Evolutionary conservation across 2,888 invertebrate species (phyloP).

Genomic region (Erebia palarica): DNA sequence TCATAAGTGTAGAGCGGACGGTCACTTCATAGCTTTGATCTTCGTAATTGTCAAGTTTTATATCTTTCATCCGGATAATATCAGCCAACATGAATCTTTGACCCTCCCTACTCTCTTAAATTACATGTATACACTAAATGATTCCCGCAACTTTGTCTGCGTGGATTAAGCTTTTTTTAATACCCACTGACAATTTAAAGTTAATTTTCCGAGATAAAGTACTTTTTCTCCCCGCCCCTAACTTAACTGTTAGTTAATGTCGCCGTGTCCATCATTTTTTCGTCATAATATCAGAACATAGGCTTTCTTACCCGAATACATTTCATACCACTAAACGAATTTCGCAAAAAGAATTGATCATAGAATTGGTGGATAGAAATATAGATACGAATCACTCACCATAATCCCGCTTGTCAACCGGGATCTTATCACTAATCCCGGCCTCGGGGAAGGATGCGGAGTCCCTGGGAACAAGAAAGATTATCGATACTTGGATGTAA

Average conservation of each 20-base stretch:
- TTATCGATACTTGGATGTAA: slow-evolving; percentile 40
- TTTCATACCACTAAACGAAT: slow-evolving; percentile 13
- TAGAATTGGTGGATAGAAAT: slow-evolving; percentile 31
- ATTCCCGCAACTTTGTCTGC: too few relatives aligned
- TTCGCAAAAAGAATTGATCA: slow-evolving; percentile 28
- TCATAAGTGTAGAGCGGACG: neutral
- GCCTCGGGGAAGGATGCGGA: slow-evolving; percentile 44
- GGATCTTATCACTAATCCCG: slow-evolving; percentile 46
- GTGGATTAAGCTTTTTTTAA: too few relatives aligned
- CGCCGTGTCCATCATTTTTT: too few relatives aligned
- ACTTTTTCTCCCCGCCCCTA: too few relatives aligned
- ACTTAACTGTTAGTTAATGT: too few relatives aligned
- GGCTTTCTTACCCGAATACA: neutral
- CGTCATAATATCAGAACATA: too few relatives aligned
- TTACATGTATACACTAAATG: neutral
- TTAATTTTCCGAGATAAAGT: too few relatives aligned
- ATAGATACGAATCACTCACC: slow-evolving; percentile 53
- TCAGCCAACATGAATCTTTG: neutral
- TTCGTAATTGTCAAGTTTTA: neutral
- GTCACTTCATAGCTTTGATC: slow-evolving; percentile 3
- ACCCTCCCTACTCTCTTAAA: slow-evolving; percentile 6
- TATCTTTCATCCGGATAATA: neutral
- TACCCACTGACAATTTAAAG: too few relatives aligned
- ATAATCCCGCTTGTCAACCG: slow-evolving; percentile 51
- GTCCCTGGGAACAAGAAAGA: slow-evolving; percentile 48